Base-by-base conservation (phyloP, 2,888 invertebrate species). In the Eupithecia vulgata region DNA sequence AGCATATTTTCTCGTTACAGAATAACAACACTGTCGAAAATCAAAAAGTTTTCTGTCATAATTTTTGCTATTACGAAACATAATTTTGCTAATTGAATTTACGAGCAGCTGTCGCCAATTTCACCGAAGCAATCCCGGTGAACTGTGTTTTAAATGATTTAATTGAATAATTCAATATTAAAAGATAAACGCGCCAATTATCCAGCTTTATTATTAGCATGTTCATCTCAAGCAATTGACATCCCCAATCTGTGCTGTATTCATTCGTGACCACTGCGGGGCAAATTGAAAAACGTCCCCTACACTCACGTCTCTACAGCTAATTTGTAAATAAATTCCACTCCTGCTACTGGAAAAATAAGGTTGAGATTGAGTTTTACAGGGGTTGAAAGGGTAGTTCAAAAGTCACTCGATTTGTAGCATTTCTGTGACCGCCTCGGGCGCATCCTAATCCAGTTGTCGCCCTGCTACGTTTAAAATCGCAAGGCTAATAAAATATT, bases 401-500 rank as follows among this genome's bases (percentile, higher is more conserved):
- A 72, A 42, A 75, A 72, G 68, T 72, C 68, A 75, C 75, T 75
- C 88, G 89, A 91, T 90, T 90, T 88, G 89, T 85, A 85, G 86
- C 84, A 79, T 75, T 74, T 82, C 81, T 62, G 76, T 73, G 74
- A 79, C 82, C 87, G 87, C 87, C 85, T 83, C 81, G 82, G 77
- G 81, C 87, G 85, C 87, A 85, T 86, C 84, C 83, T 93, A 94
- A 94, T 93, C 92, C 90, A 85, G 92, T 94, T 94, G 90, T 87
- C 90, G 84, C 91, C 90, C 85, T 85, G 88, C 90, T 89, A 91
- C 86, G 88, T 89, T 94, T 94, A 94, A 94, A 93, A 91, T 94
- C 92, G 91, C 91, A 92, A 89, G 93, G 93, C 94, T 94, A 94
- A 94, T 94, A 94, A 94, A 94, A 94, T 94, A 91, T 93, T 94